phyloP scores from a whole-genome alignment of 2,113 vertebrate species.

The Plectropomus leopardus region DNA sequence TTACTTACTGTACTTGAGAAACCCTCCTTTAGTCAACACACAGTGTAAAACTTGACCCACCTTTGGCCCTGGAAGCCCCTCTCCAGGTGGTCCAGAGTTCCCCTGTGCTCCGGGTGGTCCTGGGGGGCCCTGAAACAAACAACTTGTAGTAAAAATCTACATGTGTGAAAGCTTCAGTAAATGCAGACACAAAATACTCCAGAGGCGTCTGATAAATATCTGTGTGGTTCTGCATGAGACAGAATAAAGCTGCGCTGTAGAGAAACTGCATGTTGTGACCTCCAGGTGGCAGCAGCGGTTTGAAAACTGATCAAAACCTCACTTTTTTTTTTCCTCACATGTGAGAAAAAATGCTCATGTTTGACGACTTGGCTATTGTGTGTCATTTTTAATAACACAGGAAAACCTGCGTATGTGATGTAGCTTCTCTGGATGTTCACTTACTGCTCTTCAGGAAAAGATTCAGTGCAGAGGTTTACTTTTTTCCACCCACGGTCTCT shows the following conservation, averaged over 20 bases:
- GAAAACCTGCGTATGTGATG: not conserved
- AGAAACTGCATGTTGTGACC: not conserved
- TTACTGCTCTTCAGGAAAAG: not conserved
- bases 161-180: not conserved
- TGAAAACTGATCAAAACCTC: not conserved
- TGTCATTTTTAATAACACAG: not conserved
- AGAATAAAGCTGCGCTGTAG: not conserved
- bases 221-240: not conserved
- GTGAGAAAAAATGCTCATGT: not conserved
- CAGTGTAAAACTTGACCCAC: conserved; percentile 68
- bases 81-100: conserved; percentile 84
- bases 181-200: not conserved
- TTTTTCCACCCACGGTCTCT: not conserved
- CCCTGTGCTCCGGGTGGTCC: conserved; percentile 86
- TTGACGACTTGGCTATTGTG: not conserved
- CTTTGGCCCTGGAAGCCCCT: conserved; percentile 90
- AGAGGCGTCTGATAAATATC: no score
- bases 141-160: not conserved
- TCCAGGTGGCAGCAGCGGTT: conserved; percentile 25
- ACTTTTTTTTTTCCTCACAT: no score
- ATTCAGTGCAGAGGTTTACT: not conserved
- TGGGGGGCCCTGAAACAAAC: conserved; percentile 81
- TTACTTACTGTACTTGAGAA: not conserved
- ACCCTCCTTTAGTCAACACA: not conserved
- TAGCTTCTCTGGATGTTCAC: not conserved